Base-by-base conservation (phyloP, 2,113 vertebrate genomes). In the Zosterops japonicus region DNA sequence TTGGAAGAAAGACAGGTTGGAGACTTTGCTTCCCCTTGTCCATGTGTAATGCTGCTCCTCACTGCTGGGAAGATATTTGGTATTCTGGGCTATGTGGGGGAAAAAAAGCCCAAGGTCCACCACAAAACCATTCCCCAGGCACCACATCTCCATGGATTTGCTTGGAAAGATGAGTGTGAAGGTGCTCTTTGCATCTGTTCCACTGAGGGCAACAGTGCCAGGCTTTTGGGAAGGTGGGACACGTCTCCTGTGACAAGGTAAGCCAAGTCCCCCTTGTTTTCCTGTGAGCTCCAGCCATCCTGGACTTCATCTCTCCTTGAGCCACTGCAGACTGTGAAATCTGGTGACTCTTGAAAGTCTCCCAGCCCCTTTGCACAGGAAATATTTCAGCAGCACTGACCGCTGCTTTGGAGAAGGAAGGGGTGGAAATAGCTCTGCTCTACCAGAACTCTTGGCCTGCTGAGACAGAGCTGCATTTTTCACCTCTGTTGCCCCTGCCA, bases 401-500 rank as follows among this genome's bases (percentile, higher is more conserved):
- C 50, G 64, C 36, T 10, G 24, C 24, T 61, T 35, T 70, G 83
- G 64, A 75, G 36, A 82, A 52, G 50, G 55, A 39, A 87, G 27
- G 19, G 13, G 6, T 24, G 12, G 36, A 20, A 92, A 94, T 91
- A 95, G 33, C 86, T 97, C 42, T 74, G 90, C 72, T 87, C 52
- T 36, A 24, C 18, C 35, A 74, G 24, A 61, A n/a, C 22, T 6
- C 76, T 67, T 1, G 28, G 50, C 70, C 57, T 83, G 69, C 70
- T 46, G 63, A 81, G 87, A 70, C 2, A 5, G 0, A 18, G 39
- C 79, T 5, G 6, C 60, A 76, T 91, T 92, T 95, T 90, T 95
- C 91, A 94, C 95, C 94, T 96, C 94, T 67, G 49, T 28, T 94
- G 95, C 89, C 94, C 94, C 93, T 87, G 94, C 90, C 36, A 70